Evolutionary conservation across 2,113 vertebrate species (phyloP).

Genomic region (Neotoma lepida): DNA sequence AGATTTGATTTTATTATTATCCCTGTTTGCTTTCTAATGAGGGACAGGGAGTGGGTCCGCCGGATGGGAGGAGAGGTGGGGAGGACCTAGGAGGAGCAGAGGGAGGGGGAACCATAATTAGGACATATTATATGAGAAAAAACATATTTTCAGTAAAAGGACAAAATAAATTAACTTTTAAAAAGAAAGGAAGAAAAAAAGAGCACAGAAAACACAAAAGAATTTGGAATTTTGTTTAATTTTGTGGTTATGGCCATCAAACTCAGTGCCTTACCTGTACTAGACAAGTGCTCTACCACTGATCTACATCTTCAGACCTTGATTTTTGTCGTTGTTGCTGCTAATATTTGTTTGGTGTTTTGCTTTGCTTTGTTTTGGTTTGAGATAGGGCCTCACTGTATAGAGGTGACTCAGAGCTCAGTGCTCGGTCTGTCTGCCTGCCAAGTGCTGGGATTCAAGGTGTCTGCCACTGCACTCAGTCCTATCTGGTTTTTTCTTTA

Average conservation of each 20-base stretch:
- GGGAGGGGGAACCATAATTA: not conserved
- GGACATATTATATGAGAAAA: not conserved
- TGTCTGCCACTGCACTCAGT: not conserved
- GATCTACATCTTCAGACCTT: not conserved
- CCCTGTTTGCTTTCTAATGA: not conserved
- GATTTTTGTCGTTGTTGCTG: not conserved
- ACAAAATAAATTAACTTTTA: not conserved
- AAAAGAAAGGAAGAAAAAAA: not conserved
- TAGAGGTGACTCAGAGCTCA: not conserved
- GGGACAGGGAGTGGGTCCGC: not conserved
- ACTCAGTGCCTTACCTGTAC: too few species aligned
- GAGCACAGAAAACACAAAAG: not conserved
- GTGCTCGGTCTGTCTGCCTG: not conserved
- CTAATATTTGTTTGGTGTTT: not conserved
- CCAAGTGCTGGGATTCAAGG: not conserved
- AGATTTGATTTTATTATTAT: not conserved
- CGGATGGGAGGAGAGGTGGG: not conserved
- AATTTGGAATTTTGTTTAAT: not conserved
- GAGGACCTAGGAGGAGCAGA: not conserved
- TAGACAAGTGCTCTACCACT: not conserved
- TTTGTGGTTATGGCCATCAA: not conserved
- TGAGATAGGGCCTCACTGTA: not conserved
- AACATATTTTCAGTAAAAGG: not conserved
- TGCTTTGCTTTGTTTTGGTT: not conserved
- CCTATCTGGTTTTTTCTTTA: not conserved